Conservation (phyloP, 2,113 vertebrate species). For the Malurus alboscapulatus region DNA sequence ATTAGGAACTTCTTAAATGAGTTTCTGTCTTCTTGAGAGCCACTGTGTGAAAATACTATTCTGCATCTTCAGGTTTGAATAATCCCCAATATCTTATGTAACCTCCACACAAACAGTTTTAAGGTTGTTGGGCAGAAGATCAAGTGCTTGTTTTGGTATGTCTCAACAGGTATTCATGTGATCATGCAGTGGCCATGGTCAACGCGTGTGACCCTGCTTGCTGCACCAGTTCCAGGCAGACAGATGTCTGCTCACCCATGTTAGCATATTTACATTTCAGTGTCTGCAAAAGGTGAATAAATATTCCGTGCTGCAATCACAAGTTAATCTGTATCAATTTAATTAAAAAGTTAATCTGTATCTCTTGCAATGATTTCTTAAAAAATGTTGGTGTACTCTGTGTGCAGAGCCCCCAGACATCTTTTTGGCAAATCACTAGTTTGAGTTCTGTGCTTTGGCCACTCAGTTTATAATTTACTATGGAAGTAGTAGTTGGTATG, state of each 20-base stretch:
- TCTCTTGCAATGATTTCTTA: background rate
- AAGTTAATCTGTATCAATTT: background rate
- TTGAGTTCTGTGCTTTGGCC: background rate
- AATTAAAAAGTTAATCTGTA: background rate
- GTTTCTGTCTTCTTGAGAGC: background rate
- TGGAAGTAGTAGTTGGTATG: background rate
- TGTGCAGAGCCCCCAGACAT: background rate
- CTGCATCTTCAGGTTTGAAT: background rate
- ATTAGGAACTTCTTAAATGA: background rate
- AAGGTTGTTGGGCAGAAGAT: background rate
- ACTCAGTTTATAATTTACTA: background rate
- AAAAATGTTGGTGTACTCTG: background rate
- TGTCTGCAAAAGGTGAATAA: background rate
- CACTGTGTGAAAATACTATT: background rate
- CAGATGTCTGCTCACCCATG: background rate
- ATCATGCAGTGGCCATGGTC: fast-evolving
- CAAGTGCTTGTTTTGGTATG: background rate
- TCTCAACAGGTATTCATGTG: background rate
- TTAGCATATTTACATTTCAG: background rate
- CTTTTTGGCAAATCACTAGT: background rate
- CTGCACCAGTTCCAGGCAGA: background rate
- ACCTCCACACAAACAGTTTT: background rate
- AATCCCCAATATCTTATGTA: background rate
- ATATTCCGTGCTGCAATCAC: background rate
- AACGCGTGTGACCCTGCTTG: fast-evolving